Percentiles rank a stretch among this genome's conserved stretches.
Evolutionary conservation across 2,888 invertebrate genomes (phyloP).

Genomic region (Linyphia triangularis): DNA sequence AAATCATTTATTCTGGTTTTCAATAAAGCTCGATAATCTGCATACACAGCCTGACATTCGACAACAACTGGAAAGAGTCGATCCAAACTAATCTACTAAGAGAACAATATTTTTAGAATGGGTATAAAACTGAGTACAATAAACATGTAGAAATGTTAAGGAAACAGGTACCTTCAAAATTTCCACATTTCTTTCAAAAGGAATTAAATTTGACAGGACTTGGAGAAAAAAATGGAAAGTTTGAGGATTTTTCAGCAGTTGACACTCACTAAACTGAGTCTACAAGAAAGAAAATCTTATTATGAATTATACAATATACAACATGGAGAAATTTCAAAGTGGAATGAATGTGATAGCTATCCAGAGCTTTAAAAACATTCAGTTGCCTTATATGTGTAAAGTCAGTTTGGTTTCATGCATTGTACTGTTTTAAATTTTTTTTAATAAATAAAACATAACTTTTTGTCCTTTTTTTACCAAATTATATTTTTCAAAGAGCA

Average conservation of each 20-base stretch:
- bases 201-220: constrained; percentile 32
- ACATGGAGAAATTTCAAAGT: not conserved
- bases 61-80: not conserved
- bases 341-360: not conserved
- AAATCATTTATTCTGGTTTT: constrained; percentile 58
- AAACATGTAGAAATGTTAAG: not conserved
- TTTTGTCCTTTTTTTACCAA: too few relatives aligned
- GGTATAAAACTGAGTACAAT: not conserved
- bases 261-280: constrained; percentile 16
- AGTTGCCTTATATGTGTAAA: too few relatives aligned
- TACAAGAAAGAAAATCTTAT: not conserved
- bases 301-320: too few relatives aligned
- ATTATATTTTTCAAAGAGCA: too few relatives aligned
- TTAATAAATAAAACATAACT: too few relatives aligned
- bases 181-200: constrained; percentile 37
- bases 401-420: too few relatives aligned
- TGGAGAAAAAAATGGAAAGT: constrained; percentile 19
- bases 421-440: too few relatives aligned
- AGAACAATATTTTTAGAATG: not conserved
- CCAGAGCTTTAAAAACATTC: too few relatives aligned
- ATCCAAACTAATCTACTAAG: constrained; percentile 13
- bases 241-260: not conserved
- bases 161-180: constrained; percentile 27
- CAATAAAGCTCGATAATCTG: constrained; percentile 27
- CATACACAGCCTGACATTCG: constrained; percentile 18